Conservation (phyloP, 2,113 vertebrate species). For the Percina caprodes region DNA sequence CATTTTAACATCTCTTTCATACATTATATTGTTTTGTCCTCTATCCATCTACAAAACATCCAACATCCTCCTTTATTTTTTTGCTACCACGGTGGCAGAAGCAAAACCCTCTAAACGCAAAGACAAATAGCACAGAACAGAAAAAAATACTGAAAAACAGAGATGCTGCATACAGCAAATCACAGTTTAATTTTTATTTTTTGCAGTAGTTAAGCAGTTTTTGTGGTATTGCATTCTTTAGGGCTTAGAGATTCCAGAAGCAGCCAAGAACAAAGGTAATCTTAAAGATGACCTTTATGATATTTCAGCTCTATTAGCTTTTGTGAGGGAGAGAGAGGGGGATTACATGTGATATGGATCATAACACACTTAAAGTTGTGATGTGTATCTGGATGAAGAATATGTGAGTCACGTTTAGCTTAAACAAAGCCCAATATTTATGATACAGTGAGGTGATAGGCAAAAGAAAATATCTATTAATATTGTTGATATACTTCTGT, state of each 20-base stretch:
- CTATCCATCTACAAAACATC: constrained; percentile 26
- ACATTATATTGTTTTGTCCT: constrained; percentile 12
- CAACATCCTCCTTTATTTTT: constrained; percentile 4
- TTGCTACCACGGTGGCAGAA: background rate
- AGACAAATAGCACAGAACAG: constrained; percentile 52
- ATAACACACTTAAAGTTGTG: constrained; percentile 34
- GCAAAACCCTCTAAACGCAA: constrained; percentile 34
- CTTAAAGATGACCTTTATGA: constrained; percentile 67
- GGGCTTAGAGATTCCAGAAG: constrained; percentile 40
- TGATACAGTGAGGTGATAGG: constrained; percentile 5
- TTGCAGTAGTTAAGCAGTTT: constrained; percentile 49
- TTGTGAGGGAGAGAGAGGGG: constrained; percentile 4
- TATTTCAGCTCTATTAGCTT: constrained; percentile 67
- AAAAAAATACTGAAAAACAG: constrained; percentile 26
- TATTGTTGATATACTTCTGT: constrained; percentile 63
- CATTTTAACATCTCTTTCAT: constrained; percentile 33
- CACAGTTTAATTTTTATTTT: constrained; percentile 45
- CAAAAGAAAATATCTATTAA: constrained; percentile 38
- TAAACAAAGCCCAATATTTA: constrained; percentile 20
- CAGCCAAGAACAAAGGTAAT: constrained; percentile 67
- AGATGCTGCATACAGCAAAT: constrained; percentile 51
- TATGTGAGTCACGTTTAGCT: constrained; percentile 43
- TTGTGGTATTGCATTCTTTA: constrained; percentile 50
- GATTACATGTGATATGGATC: constrained; percentile 63
- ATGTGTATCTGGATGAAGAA: constrained; percentile 40